phyloP scores from a whole-genome alignment of 53 echinoderm and acorn worm species.

The Paelopatides confundens region DNA sequence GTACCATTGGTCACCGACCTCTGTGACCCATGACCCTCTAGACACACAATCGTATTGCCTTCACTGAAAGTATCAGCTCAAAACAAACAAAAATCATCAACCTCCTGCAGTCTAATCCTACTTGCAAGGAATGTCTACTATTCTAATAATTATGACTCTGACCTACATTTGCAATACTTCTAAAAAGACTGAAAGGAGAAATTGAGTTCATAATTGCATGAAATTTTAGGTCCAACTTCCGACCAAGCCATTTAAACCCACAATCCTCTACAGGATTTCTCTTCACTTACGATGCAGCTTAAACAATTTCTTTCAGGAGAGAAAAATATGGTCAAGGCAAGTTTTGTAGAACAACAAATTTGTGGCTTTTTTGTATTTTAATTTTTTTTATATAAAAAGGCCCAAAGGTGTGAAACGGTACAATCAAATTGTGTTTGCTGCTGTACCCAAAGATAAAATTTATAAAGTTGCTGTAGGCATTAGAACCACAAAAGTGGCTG shows the following conservation, averaged over 20 bases:
- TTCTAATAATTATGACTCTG: too few species aligned
- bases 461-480: not conserved
- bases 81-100: too few species aligned
- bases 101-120: too few species aligned
- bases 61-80: too few species aligned
- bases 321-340: constrained; percentile 5
- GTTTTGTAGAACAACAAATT: constrained; percentile 13
- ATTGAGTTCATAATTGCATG: too few species aligned
- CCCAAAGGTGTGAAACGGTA: not conserved
- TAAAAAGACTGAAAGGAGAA: too few species aligned
- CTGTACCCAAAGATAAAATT: constrained; percentile 9
- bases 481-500: not conserved
- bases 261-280: not conserved
- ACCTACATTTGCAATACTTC: too few species aligned
- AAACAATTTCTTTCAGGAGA: not conserved
- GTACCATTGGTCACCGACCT: too few species aligned
- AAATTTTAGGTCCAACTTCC: not conserved
- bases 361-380: too few species aligned
- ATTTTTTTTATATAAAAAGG: not conserved
- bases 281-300: not conserved
- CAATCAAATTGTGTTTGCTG: constrained; percentile 21
- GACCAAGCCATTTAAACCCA: not conserved
- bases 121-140: too few species aligned
- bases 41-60: too few species aligned
- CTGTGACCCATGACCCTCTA: too few species aligned